These are phyloP conservation scores for Rynchops niger DNA, from an alignment of 2,113 vertebrate species.

Conservation along the genomic window DNA sequence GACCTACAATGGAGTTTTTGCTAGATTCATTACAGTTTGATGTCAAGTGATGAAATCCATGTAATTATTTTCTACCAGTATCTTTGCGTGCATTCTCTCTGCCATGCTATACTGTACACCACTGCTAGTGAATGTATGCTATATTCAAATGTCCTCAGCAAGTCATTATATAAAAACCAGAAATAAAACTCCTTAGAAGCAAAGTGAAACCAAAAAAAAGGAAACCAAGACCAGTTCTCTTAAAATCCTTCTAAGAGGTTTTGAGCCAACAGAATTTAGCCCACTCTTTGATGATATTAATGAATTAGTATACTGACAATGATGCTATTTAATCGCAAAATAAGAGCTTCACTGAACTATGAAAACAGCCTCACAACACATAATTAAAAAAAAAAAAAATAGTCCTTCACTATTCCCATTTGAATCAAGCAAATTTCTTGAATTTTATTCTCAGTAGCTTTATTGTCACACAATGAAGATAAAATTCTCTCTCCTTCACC, in stretches of 20 bases:
- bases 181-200: background rate
- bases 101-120: background rate
- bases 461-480: background rate
- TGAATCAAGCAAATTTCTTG: background rate
- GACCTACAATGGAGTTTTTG: background rate
- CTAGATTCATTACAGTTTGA: background rate
- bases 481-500: background rate
- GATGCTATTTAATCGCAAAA: background rate
- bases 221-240: background rate
- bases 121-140: background rate
- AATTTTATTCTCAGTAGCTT: background rate
- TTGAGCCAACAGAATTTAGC: background rate
- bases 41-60: background rate
- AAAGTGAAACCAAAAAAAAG: background rate
- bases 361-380: background rate
- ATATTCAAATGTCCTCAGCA: background rate
- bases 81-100: background rate
- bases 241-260: background rate
- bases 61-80: background rate
- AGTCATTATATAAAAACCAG: background rate
- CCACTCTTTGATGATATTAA: background rate
- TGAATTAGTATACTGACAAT: background rate
- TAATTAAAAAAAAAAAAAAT: background rate
- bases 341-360: background rate
- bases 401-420: background rate